Evolutionary conservation across 1,140 invertebrate species (phyloP).

Genomic region (Babylonia areolata): DNA sequence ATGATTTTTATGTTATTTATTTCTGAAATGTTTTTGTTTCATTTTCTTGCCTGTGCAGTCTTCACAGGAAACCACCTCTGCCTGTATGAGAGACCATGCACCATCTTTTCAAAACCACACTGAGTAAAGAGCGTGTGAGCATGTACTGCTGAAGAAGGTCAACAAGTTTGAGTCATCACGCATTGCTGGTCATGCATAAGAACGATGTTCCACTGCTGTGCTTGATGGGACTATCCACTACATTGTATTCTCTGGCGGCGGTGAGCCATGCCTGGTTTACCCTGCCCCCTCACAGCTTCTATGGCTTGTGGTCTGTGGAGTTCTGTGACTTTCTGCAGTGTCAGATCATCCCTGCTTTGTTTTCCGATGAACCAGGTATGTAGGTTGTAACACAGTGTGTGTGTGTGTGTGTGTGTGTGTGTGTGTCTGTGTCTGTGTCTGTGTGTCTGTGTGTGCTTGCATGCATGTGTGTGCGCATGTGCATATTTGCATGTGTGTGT

Average conservation of each 20-base stretch:
- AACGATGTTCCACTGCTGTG: constrained; percentile 10
- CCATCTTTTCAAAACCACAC: not conserved
- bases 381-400: not conserved
- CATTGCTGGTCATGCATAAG: not conserved
- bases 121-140: not conserved
- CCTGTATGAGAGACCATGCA: not conserved
- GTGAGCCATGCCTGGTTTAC: constrained; percentile 56
- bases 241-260: constrained; percentile 50
- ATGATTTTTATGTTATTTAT: no score
- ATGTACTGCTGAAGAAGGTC: not conserved
- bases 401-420: no score
- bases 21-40: not conserved
- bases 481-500: no score
- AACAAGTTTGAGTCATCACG: not conserved
- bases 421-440: not conserved
- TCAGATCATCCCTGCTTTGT: constrained; percentile 58
- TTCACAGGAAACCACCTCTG: not conserved
- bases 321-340: constrained; percentile 57
- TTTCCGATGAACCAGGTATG: constrained; percentile 58
- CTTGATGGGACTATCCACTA: constrained; percentile 48
- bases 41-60: not conserved
- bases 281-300: constrained; percentile 52
- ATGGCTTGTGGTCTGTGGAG: constrained; percentile 55
- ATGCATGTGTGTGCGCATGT: no score
- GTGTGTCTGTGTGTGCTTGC: not conserved